Evolutionary conservation across 2,113 vertebrate genomes (phyloP).

Genomic region (Rhabdomys dilectus): DNA sequence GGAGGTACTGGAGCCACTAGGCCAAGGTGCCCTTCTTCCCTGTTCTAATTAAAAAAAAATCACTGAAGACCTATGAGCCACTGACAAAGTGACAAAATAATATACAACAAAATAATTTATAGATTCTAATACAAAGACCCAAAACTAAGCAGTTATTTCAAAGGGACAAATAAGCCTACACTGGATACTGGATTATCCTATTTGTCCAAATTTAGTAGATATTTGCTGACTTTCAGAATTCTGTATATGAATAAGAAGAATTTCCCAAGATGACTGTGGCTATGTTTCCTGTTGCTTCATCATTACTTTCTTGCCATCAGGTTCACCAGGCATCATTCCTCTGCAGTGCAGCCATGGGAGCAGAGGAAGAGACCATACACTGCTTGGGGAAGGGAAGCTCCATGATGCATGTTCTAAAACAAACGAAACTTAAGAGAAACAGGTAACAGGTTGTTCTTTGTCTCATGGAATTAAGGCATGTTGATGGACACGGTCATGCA

Average conservation of each 20-base stretch:
- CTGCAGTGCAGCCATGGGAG: not conserved
- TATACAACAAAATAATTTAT: not conserved
- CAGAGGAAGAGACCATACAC: not conserved
- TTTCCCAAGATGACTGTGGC: not conserved
- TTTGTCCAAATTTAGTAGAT: conserved; percentile 7
- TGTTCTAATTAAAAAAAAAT: not conserved
- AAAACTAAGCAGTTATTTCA: not conserved
- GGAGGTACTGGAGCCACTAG: not conserved
- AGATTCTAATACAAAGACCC: not conserved
- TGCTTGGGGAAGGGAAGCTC: not conserved
- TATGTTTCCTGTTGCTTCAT: not conserved
- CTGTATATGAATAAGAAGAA: not conserved
- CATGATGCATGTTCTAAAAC: not conserved
- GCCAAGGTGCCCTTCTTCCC: not conserved
- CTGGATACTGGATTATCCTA: not conserved
- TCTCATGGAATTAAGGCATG: not conserved
- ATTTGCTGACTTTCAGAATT: conserved; percentile 40
- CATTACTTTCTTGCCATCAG: conserved; percentile 31
- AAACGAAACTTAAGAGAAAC: not conserved
- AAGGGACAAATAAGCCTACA: conserved; percentile 14
- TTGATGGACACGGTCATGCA: not conserved
- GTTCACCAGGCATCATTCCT: conserved; percentile 23
- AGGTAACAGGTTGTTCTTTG: not conserved
- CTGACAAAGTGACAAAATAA: conserved; percentile 37
- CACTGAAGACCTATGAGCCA: not conserved